Evolutionary conservation across 2,113 vertebrate species (phyloP).

Genomic region (Chaetorhynchus papuensis): DNA sequence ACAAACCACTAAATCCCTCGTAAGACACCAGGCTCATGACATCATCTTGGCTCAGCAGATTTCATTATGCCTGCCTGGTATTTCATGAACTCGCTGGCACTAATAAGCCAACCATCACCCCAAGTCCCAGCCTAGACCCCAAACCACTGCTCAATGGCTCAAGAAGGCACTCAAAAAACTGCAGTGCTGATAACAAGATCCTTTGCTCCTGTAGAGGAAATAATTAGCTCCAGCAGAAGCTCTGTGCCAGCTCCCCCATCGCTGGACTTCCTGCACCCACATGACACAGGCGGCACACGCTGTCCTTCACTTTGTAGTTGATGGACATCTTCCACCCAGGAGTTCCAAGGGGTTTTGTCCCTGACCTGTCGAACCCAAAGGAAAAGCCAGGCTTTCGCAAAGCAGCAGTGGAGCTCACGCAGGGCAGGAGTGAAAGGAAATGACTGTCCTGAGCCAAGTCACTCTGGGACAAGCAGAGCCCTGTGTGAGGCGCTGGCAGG

Average conservation of each 20-base stretch:
- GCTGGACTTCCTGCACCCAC: conserved; percentile 8
- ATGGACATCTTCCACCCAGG: not conserved
- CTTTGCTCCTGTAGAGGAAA: not conserved
- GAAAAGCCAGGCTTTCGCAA: not conserved
- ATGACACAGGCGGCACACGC: accelerated
- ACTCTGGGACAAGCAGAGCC: not conserved
- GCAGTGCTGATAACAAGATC: not conserved
- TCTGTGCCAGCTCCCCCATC: not conserved
- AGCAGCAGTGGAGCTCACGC: not conserved
- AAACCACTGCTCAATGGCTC: not conserved
- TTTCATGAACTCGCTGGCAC: not conserved
- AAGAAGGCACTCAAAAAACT: not conserved
- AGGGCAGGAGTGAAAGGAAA: not conserved
- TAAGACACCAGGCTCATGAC: conserved; percentile 25
- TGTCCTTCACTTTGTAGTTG: not conserved
- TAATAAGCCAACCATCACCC: not conserved
- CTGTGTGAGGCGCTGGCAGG: not conserved
- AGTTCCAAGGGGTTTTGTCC: not conserved
- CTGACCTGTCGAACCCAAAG: not conserved
- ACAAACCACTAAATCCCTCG: conserved; percentile 49
- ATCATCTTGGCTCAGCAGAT: conserved; percentile 46
- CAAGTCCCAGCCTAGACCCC: not conserved
- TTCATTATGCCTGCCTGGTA: conserved; percentile 5
- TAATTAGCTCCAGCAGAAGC: not conserved
- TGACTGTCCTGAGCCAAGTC: not conserved